phyloP scores from a whole-genome alignment of 2,797 vertebrate genomes.

The Pampus argenteus region DNA sequence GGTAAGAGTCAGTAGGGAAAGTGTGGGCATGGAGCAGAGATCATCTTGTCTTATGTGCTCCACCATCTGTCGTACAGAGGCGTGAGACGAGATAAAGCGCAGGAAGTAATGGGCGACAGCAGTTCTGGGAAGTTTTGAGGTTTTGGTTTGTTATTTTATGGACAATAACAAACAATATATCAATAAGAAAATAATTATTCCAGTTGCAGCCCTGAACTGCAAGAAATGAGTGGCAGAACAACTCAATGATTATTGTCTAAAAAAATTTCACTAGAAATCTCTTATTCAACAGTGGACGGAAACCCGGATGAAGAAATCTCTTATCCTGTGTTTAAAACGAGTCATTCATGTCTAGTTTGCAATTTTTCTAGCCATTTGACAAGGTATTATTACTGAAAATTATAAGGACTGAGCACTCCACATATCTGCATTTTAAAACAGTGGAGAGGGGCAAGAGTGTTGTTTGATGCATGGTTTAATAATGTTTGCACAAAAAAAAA shows the following conservation, averaged over 20 bases:
- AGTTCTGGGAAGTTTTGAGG: neutral
- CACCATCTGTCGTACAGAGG: conserved; percentile 70
- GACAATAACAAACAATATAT: no score
- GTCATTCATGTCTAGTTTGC: conserved; percentile 3
- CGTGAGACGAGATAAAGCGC: conserved; percentile 80
- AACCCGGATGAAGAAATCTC: neutral
- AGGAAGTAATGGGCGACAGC: conserved; percentile 79
- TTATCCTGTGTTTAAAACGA: neutral
- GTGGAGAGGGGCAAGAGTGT: neutral
- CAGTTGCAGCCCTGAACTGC: neutral
- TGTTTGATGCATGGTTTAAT: conserved; percentile 1
- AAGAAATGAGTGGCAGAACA: no score
- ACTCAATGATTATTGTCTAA: no score
- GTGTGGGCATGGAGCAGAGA: conserved; percentile 63
- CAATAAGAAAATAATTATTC: neutral
- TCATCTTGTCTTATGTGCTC: conserved; percentile 55
- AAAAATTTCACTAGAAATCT: neutral
- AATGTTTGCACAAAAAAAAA: neutral
- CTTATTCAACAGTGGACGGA: neutral
- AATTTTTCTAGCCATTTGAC: neutral
- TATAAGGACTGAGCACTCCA: neutral
- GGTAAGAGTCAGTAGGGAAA: conserved; percentile 59
- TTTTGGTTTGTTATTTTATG: no score
- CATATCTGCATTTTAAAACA: neutral
- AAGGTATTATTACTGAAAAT: neutral